These are phyloP conservation scores for Hermaeophaga mercurialis DNA, from an alignment of 2,888 invertebrate species.

Conservation along the genomic window DNA sequence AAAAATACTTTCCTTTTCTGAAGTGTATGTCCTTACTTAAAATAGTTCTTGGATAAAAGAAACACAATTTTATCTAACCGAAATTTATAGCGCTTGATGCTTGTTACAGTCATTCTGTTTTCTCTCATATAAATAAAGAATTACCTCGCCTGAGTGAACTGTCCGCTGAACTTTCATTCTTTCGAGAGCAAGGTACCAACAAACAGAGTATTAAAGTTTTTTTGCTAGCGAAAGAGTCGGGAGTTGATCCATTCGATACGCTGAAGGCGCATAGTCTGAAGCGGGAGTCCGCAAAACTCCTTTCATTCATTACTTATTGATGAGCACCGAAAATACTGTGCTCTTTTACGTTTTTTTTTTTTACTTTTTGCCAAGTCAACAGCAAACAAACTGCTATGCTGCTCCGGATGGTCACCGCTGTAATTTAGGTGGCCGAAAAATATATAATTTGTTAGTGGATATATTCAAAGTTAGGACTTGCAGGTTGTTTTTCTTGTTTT, in stretches of 20 bases:
- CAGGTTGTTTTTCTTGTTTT: too few species aligned
- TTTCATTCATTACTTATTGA: constrained; percentile 47
- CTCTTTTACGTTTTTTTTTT: constrained; percentile 37
- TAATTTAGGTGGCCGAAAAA: not conserved
- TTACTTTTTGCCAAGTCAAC: constrained; percentile 36
- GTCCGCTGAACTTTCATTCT: constrained; percentile 19
- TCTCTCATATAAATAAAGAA: constrained; percentile 13
- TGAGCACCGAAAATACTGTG: constrained; percentile 41
- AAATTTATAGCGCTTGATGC: not conserved
- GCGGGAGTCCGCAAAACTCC: constrained; percentile 38
- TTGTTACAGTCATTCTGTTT: constrained; percentile 3
- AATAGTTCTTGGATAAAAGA: too few species aligned
- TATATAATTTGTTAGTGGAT: not conserved
- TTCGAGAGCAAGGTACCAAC: constrained; percentile 26
- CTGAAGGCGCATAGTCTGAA: constrained; percentile 41
- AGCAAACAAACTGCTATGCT: constrained; percentile 38
- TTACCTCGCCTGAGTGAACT: not conserved
- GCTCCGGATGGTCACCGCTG: not conserved
- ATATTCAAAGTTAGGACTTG: too few species aligned
- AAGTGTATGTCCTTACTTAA: too few species aligned
- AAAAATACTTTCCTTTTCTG: too few species aligned
- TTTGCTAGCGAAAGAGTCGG: constrained; percentile 29
- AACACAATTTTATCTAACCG: too few species aligned
- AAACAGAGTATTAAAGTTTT: constrained; percentile 40
- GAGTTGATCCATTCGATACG: constrained; percentile 42